Evolutionary conservation across 2,797 vertebrate genomes (phyloP).

Genomic region (Amblyopsis hoosieri): DNA sequence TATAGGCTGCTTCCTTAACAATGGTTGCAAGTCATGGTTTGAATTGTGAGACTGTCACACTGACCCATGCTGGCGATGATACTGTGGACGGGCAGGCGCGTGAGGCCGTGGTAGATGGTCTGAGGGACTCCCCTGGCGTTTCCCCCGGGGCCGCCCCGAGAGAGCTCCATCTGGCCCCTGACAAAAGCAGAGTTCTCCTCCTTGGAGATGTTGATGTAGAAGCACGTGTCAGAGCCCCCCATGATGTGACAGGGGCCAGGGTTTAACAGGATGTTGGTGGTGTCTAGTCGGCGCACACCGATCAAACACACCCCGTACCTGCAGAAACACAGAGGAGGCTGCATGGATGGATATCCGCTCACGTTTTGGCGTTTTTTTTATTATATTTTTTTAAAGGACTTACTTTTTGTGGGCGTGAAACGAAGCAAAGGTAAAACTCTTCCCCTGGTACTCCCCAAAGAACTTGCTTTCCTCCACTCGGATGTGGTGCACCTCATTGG

Average conservation of each 20-base stretch:
- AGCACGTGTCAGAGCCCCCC: slow-evolving; percentile 83
- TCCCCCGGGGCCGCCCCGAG: slow-evolving; percentile 68
- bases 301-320: slow-evolving; percentile 87
- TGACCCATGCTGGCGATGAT: slow-evolving; percentile 89
- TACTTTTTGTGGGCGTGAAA: slow-evolving; percentile 89
- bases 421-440: slow-evolving; percentile 87
- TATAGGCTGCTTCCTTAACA: not conserved
- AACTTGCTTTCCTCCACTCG: slow-evolving; percentile 87
- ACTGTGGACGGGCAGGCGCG: slow-evolving; percentile 84
- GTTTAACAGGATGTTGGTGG: slow-evolving; percentile 83
- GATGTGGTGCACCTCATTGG: slow-evolving; percentile 87
- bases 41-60: slow-evolving; percentile 47
- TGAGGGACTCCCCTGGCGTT: slow-evolving; percentile 68
- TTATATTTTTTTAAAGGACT: slow-evolving; percentile 36
- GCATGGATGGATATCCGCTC: not conserved
- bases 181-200: slow-evolving; percentile 87
- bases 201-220: slow-evolving; percentile 88
- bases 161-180: slow-evolving; percentile 77
- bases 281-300: slow-evolving; percentile 81
- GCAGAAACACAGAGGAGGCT: slow-evolving; percentile 22
- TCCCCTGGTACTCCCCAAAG: slow-evolving; percentile 86
- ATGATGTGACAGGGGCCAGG: slow-evolving; percentile 86
- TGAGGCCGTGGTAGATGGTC: slow-evolving; percentile 84
- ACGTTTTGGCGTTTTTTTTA: not conserved
- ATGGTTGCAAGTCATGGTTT: not conserved